These are phyloP conservation scores for Ianthella basta DNA, from an alignment of 37 sponge, comb jelly and placozoan species.

Conservation along the genomic window DNA sequence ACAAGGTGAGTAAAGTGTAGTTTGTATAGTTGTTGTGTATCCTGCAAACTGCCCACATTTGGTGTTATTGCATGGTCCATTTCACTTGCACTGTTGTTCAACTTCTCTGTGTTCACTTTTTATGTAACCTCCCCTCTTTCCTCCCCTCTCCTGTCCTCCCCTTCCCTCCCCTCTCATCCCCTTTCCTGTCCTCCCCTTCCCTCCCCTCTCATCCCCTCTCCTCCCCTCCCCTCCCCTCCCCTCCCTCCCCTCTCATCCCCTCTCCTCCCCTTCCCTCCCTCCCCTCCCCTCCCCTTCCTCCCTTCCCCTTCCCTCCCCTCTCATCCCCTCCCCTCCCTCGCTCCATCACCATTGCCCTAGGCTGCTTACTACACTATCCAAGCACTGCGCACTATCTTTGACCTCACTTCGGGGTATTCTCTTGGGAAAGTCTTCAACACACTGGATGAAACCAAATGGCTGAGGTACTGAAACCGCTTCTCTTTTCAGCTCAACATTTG, in stretches of 20 bases:
- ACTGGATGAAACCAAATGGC: constrained; percentile 87
- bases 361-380: constrained; percentile 71
- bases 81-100: too few species aligned
- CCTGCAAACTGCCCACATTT: too few species aligned
- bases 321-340: background rate
- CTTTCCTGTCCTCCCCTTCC: background rate
- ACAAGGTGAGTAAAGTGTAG: constrained; percentile 51
- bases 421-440: constrained; percentile 75
- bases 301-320: too few species aligned
- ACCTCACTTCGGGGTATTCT: constrained; percentile 82
- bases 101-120: too few species aligned
- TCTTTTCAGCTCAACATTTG: too few species aligned
- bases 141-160: background rate
- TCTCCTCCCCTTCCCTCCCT: too few species aligned
- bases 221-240: background rate
- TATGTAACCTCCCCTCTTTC: too few species aligned
- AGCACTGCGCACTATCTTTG: constrained; percentile 62
- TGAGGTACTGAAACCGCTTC: constrained; percentile 44
- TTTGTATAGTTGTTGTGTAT: too few species aligned
- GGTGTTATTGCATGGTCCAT: too few species aligned
- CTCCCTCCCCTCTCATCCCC: background rate
- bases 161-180: too few species aligned
- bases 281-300: background rate
- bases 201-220: too few species aligned
- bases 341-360: constrained; percentile 28